Conservation (phyloP, 2,797 vertebrate species). For the Pelochelys cantorii region DNA sequence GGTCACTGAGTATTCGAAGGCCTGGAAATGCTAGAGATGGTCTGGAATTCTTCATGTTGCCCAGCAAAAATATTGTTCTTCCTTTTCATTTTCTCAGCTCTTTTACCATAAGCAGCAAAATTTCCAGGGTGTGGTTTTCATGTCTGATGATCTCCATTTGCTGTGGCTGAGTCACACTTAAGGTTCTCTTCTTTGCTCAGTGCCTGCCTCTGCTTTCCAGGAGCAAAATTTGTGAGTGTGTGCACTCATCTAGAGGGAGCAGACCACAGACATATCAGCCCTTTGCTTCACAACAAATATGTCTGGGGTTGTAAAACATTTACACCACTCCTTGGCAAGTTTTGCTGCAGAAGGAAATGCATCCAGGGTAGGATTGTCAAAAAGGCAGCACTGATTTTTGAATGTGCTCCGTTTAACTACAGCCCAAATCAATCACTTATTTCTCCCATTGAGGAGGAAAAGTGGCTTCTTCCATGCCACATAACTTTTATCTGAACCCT, state of each 20-base stretch:
- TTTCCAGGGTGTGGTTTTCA: neutral
- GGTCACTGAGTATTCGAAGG: neutral
- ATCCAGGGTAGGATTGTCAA: neutral
- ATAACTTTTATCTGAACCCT: constrained; percentile 72
- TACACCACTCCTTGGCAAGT: neutral
- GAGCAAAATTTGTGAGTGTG: neutral
- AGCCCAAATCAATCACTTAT: neutral
- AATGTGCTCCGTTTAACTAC: neutral
- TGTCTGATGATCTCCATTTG: neutral
- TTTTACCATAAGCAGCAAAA: neutral
- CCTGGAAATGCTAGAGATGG: neutral
- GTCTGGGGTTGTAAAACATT: neutral
- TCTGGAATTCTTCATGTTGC: neutral
- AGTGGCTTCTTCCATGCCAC: neutral
- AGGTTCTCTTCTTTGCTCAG: neutral
- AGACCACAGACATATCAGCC: neutral
- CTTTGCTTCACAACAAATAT: neutral
- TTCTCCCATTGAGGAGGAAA: neutral
- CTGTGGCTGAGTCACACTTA: neutral
- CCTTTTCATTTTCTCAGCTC: neutral
- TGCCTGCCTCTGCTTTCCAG: neutral
- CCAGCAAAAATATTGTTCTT: neutral
- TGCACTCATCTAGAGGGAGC: neutral
- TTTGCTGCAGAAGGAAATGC: constrained; percentile 6
- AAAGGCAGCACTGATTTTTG: neutral